A percentile compares a stretch with the other conserved stretches of the same genome.
These are phyloP conservation scores for Rhinatrema bivittatum DNA, from an alignment of 2,797 vertebrate genomes.

Conservation along the genomic window DNA sequence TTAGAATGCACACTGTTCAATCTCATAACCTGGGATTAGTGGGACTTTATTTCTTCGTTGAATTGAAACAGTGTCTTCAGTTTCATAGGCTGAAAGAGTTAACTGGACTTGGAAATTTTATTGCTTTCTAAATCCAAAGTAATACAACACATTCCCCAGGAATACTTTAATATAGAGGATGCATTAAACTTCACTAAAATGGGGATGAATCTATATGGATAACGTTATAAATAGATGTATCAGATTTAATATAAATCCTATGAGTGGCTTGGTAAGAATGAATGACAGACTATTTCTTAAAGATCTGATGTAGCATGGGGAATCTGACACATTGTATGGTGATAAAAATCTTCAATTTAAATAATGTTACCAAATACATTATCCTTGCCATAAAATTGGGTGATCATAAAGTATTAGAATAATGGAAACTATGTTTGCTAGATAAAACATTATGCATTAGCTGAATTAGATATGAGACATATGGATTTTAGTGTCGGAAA, in stretches of 20 bases:
- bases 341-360: too few relatives aligned
- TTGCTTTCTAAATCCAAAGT: conserved; percentile 19
- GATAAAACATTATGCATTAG: too few relatives aligned
- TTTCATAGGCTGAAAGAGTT: conserved; percentile 17
- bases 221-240: conserved; percentile 12
- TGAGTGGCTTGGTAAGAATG: conserved; percentile 27
- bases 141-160: conserved; percentile 18
- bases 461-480: too few relatives aligned
- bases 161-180: conserved; percentile 21
- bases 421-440: too few relatives aligned
- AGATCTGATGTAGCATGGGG: conserved; percentile 10
- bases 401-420: too few relatives aligned
- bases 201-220: conserved; percentile 18
- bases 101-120: conserved; percentile 14
- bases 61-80: conserved; percentile 17
- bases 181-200: conserved; percentile 19
- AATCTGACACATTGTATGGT: conserved; percentile 8
- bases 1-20: neutral
- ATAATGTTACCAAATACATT: too few relatives aligned
- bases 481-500: too few relatives aligned
- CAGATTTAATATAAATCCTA: conserved; percentile 30
- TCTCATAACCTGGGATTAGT: conserved; percentile 8
- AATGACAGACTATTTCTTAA: too few relatives aligned
- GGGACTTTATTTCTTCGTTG: conserved; percentile 10
- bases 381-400: too few relatives aligned